Percentiles rank a stretch among this genome's conserved stretches.
Evolutionary conservation across 2,888 invertebrate species (phyloP).

Genomic region (Nycteola revayana): DNA sequence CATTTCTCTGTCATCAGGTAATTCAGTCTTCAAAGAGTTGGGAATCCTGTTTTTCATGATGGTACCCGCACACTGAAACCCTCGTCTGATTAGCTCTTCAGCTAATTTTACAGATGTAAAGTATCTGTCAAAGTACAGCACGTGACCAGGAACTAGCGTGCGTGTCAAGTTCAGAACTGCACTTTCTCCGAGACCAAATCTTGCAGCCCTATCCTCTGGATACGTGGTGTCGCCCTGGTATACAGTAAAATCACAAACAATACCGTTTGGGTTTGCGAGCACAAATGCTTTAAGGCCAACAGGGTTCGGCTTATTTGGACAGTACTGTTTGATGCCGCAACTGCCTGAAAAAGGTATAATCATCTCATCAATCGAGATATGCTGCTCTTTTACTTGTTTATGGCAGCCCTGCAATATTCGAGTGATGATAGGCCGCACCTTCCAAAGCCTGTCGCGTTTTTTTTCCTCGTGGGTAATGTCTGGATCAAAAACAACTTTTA

Average conservation of each 20-base stretch:
- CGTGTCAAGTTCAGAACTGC: conserved; percentile 6
- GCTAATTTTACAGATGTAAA: conserved; percentile 8
- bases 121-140: conserved; percentile 15
- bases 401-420: conserved; percentile 2
- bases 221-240: background rate
- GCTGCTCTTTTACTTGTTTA: background rate
- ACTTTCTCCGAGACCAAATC: conserved; percentile 6
- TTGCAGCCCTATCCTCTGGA: conserved; percentile 3
- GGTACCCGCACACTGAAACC: conserved; percentile 6
- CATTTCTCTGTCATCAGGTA: background rate
- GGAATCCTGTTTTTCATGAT: conserved; percentile 7
- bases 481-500: conserved; percentile 10
- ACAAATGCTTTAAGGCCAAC: conserved; percentile 2
- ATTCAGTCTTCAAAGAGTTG: background rate
- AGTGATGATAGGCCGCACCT: conserved; percentile 5
- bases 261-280: conserved; percentile 1
- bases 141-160: conserved; percentile 13
- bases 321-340: conserved; percentile 1
- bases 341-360: conserved; percentile 3
- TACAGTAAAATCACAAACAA: background rate
- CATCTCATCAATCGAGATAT: conserved; percentile 3
- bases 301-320: conserved; percentile 1
- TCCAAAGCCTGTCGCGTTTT: conserved; percentile 7
- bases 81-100: conserved; percentile 1
- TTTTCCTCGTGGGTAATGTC: conserved; percentile 1